Conservation (phyloP, 2,113 vertebrate species). For the Bos indicus region DNA sequence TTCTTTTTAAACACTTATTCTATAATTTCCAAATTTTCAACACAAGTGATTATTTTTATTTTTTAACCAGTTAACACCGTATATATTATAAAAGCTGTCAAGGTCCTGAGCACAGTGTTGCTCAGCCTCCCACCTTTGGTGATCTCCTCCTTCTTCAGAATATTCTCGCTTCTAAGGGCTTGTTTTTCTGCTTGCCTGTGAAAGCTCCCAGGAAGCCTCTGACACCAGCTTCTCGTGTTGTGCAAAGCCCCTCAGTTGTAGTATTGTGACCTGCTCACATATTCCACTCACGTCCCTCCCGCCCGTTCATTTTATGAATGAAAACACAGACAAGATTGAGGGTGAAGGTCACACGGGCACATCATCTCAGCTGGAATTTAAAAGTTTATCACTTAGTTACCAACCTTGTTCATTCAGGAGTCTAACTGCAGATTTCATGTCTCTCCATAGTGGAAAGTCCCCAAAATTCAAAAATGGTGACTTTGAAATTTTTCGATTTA, state of each 20-base stretch:
- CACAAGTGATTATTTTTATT: background rate
- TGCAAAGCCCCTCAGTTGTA: background rate
- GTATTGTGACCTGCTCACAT: background rate
- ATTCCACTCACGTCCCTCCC: background rate
- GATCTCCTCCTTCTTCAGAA: background rate
- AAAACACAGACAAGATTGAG: background rate
- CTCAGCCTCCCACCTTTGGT: background rate
- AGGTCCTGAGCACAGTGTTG: background rate
- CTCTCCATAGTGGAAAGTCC: background rate
- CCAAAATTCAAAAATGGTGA: background rate
- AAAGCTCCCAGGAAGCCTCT: background rate
- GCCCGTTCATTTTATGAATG: background rate
- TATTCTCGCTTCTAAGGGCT: background rate
- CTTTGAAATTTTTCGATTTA: background rate
- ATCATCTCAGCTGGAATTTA: background rate
- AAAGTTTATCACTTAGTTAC: background rate
- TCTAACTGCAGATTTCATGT: background rate
- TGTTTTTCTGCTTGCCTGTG: background rate
- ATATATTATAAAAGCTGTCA: background rate
- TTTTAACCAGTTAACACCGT: background rate
- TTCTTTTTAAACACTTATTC: background rate
- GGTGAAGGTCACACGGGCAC: background rate
- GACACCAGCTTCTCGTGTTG: background rate
- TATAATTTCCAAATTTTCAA: background rate
- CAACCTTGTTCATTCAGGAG: background rate